Conservation (phyloP, 1,140 invertebrate species). For the Drosophila pseudoobscura region DNA sequence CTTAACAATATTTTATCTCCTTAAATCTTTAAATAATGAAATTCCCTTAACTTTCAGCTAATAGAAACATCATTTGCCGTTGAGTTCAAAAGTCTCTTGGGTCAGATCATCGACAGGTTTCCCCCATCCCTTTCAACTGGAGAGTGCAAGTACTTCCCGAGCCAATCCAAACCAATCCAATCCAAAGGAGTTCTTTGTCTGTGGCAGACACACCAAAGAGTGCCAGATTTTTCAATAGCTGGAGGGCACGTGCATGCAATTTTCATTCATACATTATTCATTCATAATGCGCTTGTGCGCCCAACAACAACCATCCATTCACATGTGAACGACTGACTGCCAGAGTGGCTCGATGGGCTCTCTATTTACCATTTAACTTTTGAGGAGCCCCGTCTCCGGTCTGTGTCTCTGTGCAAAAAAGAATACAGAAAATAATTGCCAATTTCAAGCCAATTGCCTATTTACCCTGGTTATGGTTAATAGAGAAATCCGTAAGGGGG, state of each 20-base stretch:
- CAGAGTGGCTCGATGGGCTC: background rate
- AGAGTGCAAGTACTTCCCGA: no score
- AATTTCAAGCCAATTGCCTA: conserved; percentile 81
- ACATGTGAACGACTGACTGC: conserved; percentile 63
- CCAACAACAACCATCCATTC: conserved; percentile 47
- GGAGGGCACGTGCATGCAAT: conserved; percentile 80
- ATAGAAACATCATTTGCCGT: no score
- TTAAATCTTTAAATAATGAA: no score
- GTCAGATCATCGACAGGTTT: background rate
- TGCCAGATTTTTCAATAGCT: conserved; percentile 77
- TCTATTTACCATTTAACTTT: conserved; percentile 55
- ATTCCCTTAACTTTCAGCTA: no score
- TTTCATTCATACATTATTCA: conserved; percentile 83
- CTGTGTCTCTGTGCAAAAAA: conserved; percentile 27
- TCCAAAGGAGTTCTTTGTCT: conserved; percentile 13
- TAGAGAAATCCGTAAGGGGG: conserved; percentile 70
- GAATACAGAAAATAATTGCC: conserved; percentile 72
- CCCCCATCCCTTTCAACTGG: no score
- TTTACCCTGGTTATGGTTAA: conserved; percentile 80
- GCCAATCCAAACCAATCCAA: background rate
- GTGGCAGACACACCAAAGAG: conserved; percentile 39
- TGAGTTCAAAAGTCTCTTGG: no score
- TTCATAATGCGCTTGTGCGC: conserved; percentile 67
- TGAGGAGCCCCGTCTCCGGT: conserved; percentile 3
- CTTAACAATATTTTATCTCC: no score